Percentiles rank a stretch among this genome's conserved stretches.
Evolutionary conservation across 2,113 vertebrate species (phyloP).

Genomic region (Xenopus borealis): DNA sequence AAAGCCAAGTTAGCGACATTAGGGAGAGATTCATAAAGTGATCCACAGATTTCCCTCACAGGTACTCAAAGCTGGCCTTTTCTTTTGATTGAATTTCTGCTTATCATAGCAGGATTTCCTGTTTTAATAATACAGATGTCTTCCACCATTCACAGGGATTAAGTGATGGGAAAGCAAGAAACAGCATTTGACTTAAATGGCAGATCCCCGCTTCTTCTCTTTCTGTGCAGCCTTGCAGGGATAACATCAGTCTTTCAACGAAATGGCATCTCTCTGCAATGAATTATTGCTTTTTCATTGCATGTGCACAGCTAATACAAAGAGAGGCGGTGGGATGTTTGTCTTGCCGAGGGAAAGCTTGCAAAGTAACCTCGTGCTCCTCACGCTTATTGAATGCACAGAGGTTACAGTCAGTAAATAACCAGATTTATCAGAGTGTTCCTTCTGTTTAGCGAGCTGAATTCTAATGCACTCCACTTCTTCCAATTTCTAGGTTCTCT

Average conservation of each 20-base stretch:
- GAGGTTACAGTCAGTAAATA: conserved; percentile 16
- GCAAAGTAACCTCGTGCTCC: background rate
- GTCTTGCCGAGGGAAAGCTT: conserved; percentile 7
- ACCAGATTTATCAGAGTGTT: conserved; percentile 13
- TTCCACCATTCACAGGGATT: conserved; percentile 33
- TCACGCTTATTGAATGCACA: conserved; percentile 13
- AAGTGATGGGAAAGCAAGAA: conserved; percentile 34
- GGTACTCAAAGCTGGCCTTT: conserved; percentile 36
- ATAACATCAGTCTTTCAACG: conserved; percentile 33
- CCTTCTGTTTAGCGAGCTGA: conserved; percentile 10
- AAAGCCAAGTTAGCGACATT: conserved; percentile 19
- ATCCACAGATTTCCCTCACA: conserved; percentile 21
- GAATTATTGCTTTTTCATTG: conserved; percentile 27
- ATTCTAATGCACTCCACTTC: conserved; percentile 20
- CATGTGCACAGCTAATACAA: conserved; percentile 22
- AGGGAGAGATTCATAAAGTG: conserved; percentile 32
- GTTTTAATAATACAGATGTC: conserved; percentile 42
- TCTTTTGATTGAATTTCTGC: conserved; percentile 44
- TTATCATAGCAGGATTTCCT: conserved; percentile 34
- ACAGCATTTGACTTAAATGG: conserved; percentile 28
- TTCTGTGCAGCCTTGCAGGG: conserved; percentile 5
- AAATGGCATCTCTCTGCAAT: conserved; percentile 32
- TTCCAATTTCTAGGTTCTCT: conserved; percentile 13
- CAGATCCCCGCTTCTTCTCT: conserved; percentile 17
- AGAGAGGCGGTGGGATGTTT: conserved; percentile 13